A percentile compares a stretch with the other conserved stretches of the same genome.
phyloP scores from a whole-genome alignment of 2,113 vertebrate genomes.

The Paedocypris sp. region DNA sequence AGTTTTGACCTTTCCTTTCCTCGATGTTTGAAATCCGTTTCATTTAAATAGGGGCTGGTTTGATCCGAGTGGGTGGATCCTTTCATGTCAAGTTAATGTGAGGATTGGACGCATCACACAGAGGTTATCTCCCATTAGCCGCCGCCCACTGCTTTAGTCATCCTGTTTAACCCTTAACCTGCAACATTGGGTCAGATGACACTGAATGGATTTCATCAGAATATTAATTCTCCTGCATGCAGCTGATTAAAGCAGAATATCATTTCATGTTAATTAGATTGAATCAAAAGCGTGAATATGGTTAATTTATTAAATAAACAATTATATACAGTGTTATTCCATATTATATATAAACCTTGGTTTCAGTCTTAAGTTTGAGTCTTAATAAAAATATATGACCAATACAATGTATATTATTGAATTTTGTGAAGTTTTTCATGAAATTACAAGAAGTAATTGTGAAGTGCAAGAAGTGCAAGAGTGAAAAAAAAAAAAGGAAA shows the following conservation, averaged over 20 bases:
- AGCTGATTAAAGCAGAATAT: background rate
- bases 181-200: constrained; percentile 19
- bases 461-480: no score
- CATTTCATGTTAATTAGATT: background rate
- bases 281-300: no score
- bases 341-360: background rate
- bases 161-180: constrained; percentile 46
- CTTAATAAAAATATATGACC: no score
- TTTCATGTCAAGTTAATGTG: constrained; percentile 16
- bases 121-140: constrained; percentile 31
- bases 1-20: background rate
- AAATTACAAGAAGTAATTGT: no score
- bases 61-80: constrained; percentile 4
- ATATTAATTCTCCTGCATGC: no score
- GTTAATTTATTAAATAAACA: background rate
- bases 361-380: no score
- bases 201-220: constrained; percentile 11
- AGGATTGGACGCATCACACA: background rate
- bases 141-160: constrained; percentile 33
- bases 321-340: background rate
- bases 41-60: background rate
- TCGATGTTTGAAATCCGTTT: background rate
- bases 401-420: no score
- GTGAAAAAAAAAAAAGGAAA: no score
- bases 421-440: no score